Base-by-base conservation (phyloP, 2,888 invertebrate genomes). In the Ochlodes sylvanus region DNA sequence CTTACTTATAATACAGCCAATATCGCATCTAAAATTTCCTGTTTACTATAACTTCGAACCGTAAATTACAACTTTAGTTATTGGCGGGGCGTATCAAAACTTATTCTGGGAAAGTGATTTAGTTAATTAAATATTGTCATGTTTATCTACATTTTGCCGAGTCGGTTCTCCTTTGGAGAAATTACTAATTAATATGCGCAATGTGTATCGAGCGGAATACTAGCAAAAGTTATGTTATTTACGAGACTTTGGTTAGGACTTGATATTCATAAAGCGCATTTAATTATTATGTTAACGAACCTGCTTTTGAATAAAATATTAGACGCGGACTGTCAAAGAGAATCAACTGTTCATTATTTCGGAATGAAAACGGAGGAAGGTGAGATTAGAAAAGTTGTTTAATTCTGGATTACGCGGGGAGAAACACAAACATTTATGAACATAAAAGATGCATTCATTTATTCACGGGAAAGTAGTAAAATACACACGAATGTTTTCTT, bases 201-300 rank as follows among this genome's bases (percentile, higher is more conserved):
- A 85, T 86, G 87, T 88, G 87, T 88, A 89, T 89, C 83, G 84
- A 86, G 86, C 83, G 83, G 86, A 86, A 88, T 84, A 87, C 83
- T 86, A 86, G 80, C 83, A 89, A 89, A 90, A 92, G 87, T 92
- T 90, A 79, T 76, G 81, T 81, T 89, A 87, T 90, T 91, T 89
- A 85, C 83, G 80, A 83, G 85, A 88, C 87, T 91, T 89, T 86
- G 85, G 86, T 85, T 84, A 87, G 84, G 84, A 88, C 80, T 92
- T 92, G 87, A 85, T 91, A 92, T 93, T 92, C 92, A 92, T 90
- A 89, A 91, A 89, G 86, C 85, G 89, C 85, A 84, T 92, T 91
- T 92, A 92, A 92, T 92, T 92, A 92, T 89, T 90, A 92, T 92
- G 92, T 88, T 88, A 93, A 93, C 90, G 90, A 90, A 86, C 86